These are phyloP conservation scores for Catostomus latipinnis DNA, from an alignment of 2,797 vertebrate species.

Conservation along the genomic window DNA sequence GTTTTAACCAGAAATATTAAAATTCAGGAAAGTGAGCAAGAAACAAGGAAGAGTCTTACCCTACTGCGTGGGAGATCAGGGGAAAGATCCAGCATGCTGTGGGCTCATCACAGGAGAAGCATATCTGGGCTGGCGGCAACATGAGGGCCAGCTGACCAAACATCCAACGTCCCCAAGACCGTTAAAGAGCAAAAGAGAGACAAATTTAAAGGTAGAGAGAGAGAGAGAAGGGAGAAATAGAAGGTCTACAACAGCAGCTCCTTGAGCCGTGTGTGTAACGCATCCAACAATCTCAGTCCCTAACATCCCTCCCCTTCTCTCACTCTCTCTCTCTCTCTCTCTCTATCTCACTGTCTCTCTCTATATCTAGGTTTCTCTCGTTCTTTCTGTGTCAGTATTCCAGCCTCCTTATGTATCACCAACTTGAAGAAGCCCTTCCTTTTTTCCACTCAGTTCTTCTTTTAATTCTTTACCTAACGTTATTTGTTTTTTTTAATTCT, in stretches of 20 bases:
- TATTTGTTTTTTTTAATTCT: conserved; percentile 45
- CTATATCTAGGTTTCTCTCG: conserved; percentile 10
- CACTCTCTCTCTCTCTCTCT: background rate
- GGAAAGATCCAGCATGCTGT: conserved; percentile 83
- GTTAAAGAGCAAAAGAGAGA: conserved; percentile 13
- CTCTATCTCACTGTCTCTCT: background rate
- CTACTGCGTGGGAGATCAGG: conserved; percentile 81
- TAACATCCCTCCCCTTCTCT: conserved; percentile 51
- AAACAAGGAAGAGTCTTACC: conserved; percentile 76
- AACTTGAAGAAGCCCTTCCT: conserved; percentile 19
- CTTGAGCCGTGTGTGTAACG: conserved; percentile 46
- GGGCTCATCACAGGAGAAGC: conserved; percentile 75
- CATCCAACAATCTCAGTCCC: conserved; percentile 56
- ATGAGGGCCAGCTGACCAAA: conserved; percentile 45
- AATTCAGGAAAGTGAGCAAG: background rate
- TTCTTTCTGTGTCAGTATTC: conserved; percentile 37
- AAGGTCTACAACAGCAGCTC: conserved; percentile 49
- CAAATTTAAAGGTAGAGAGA: conserved; percentile 27
- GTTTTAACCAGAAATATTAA: background rate
- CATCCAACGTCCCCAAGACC: conserved; percentile 47
- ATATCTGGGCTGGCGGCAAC: conserved; percentile 64
- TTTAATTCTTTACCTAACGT: background rate
- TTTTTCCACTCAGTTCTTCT: conserved; percentile 45
- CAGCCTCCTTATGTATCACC: conserved; percentile 30
- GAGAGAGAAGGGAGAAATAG: conserved; percentile 21